Percentiles rank a stretch among this genome's conserved stretches.
phyloP scores from a whole-genome alignment of 2,888 invertebrate species.

The Polietes domitor region DNA sequence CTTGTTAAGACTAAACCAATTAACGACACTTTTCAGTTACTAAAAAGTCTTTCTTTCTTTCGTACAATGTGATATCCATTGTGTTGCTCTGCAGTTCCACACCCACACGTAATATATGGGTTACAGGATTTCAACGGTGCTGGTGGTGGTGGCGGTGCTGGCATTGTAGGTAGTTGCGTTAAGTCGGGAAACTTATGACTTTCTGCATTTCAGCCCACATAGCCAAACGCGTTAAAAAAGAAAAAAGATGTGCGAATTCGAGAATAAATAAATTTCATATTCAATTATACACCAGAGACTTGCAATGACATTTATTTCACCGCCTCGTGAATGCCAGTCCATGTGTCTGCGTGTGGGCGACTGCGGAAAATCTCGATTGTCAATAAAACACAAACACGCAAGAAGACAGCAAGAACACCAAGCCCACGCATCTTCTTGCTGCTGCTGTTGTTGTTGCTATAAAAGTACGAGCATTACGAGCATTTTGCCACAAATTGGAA shows the following conservation, averaged over 20 bases:
- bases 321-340: neutral
- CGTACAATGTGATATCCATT: no score
- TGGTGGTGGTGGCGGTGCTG: no score
- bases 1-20: no score
- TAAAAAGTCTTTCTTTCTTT: no score
- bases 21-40: no score
- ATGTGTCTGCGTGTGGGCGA: neutral
- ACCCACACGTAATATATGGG: no score
- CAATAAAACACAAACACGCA: slow-evolving; percentile 2
- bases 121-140: no score
- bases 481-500: neutral
- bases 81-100: no score
- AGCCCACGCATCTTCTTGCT: neutral
- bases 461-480: no score
- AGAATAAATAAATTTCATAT: neutral
- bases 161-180: neutral
- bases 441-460: no score
- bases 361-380: slow-evolving; percentile 8
- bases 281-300: slow-evolving; percentile 18
- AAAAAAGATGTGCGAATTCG: neutral
- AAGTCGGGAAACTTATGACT: neutral
- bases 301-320: slow-evolving; percentile 23
- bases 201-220: neutral
- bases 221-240: neutral
- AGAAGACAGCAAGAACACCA: neutral